Conservation (phyloP, 2,113 vertebrate species). For the Paradoxurus hermaphroditus region DNA sequence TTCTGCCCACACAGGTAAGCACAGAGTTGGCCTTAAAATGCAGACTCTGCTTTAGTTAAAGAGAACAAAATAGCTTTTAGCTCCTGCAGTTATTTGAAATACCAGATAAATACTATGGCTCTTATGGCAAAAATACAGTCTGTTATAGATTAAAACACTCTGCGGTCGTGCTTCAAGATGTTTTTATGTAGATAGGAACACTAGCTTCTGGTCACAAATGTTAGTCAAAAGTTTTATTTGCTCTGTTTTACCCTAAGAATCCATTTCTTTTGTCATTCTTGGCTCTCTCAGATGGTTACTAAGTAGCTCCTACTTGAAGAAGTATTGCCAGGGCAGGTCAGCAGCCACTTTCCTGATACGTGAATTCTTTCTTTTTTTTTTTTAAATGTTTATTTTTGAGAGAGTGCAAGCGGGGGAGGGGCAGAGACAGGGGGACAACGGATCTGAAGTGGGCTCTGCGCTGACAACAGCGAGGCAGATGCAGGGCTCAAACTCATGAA, state of each 20-base stretch:
- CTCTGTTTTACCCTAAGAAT: not conserved
- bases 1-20: conserved; percentile 95
- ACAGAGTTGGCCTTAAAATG: not conserved
- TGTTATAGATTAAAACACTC: not conserved
- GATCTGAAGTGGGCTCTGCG: not conserved
- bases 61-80: not conserved
- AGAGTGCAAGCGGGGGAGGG: too few species aligned
- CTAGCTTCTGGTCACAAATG: not conserved
- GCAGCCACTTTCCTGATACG: not conserved
- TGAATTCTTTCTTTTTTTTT: too few species aligned
- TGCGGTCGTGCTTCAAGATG: not conserved
- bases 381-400: too few species aligned
- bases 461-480: too few species aligned
- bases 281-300: not conserved
- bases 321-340: not conserved
- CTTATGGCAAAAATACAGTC: not conserved
- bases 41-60: not conserved
- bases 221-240: not conserved
- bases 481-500: too few species aligned
- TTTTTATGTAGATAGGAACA: not conserved
- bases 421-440: too few species aligned
- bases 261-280: not conserved
- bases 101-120: not conserved
- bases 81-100: not conserved
- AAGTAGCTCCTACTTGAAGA: not conserved